A percentile compares a stretch with the other conserved stretches of the same genome.
These are phyloP conservation scores for Polyodon spathula DNA, from an alignment of 2,113 vertebrate species.

Conservation along the genomic window DNA sequence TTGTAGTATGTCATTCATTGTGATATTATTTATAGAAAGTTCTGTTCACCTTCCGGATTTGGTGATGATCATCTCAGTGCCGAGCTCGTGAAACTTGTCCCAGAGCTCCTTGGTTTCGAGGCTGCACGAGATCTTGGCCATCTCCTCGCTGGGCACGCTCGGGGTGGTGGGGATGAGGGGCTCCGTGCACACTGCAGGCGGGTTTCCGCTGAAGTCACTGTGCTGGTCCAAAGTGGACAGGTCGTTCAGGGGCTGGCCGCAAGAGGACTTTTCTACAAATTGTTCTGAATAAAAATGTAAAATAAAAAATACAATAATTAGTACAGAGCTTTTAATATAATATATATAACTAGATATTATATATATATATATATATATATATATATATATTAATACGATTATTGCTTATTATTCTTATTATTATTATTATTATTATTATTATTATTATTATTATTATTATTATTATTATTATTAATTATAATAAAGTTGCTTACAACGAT, in stretches of 20 bases:
- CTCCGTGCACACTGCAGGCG: conserved; percentile 75
- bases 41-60: conserved; percentile 83
- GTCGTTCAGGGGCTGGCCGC: conserved; percentile 69
- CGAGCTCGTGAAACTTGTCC: conserved; percentile 97
- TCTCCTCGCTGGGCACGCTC: conserved; percentile 85
- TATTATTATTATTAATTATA: neutral
- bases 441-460: neutral
- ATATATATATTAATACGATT: neutral
- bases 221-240: conserved; percentile 71
- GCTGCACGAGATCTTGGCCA: conserved; percentile 93
- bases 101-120: conserved; percentile 96
- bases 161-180: conserved; percentile 90
- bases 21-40: neutral
- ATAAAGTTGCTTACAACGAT: no score
- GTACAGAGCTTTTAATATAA: no score
- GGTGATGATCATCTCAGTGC: conserved; percentile 98
- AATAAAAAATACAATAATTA: no score
- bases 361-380: no score
- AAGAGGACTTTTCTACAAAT: conserved; percentile 93
- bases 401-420: conserved; percentile 5
- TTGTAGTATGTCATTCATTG: neutral
- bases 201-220: conserved; percentile 63
- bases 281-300: conserved; percentile 59
- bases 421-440: conserved; percentile 6
- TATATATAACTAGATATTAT: no score